Percentiles rank a stretch among this genome's conserved stretches.
Evolutionary conservation across 2,888 invertebrate species (phyloP).

Genomic region (Drepanosiphum platanoidis): DNA sequence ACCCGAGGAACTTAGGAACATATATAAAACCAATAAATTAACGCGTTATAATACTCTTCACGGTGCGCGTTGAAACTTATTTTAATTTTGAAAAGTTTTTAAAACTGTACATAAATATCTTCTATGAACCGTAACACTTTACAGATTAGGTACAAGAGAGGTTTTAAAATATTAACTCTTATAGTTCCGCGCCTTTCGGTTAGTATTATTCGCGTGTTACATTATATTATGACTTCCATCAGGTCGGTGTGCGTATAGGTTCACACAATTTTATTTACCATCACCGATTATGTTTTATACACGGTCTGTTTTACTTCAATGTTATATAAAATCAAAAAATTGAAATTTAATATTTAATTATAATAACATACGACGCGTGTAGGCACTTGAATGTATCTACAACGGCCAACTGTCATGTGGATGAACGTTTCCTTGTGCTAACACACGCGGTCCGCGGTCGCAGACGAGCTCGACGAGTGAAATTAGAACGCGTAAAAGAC

Average conservation of each 20-base stretch:
- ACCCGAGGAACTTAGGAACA: neutral
- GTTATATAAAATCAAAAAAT: neutral
- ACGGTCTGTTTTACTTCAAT: neutral
- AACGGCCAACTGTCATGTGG: too few species aligned
- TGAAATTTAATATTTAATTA: too few species aligned
- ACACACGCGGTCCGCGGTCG: too few species aligned
- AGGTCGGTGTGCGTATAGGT: neutral
- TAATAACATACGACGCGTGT: too few species aligned
- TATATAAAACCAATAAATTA: neutral
- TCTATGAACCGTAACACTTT: neutral
- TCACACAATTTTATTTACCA: neutral
- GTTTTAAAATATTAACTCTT: neutral
- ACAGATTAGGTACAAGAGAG: neutral
- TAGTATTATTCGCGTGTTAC: too few species aligned
- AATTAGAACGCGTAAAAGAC: too few species aligned
- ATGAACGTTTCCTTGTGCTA: too few species aligned
- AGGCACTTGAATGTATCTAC: too few species aligned
- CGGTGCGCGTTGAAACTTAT: neutral
- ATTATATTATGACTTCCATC: neutral
- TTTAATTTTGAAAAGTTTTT: neutral
- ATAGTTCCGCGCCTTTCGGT: too few species aligned
- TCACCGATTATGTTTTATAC: neutral
- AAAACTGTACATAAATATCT: neutral
- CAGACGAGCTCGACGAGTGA: too few species aligned
- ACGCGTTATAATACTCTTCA: neutral